Base-by-base conservation (phyloP, 1,140 invertebrate genomes). In the Rhagoletis zephyria region DNA sequence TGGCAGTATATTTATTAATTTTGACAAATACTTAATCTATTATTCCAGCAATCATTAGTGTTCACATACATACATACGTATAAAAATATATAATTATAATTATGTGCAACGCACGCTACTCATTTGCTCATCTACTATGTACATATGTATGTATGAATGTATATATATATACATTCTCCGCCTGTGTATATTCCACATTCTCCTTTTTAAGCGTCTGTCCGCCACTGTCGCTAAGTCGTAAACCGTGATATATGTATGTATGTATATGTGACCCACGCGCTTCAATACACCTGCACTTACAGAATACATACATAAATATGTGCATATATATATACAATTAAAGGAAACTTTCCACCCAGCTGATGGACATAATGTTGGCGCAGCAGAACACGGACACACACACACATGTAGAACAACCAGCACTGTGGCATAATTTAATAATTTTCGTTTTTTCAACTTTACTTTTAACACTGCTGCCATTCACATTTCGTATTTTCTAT, bases 201-300 rank as follows among this genome's bases (percentile, higher is more conserved):
- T 81, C 74, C 74, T 81, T 81, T 56, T 81, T 56, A 30, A 7
- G 19, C 48, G 48, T 81, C 74, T 81, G 74, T 81, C 74, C 74
- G 74, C 70, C 48, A 14, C 61, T n/a, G 74, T 45, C 48, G 61
- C 61, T n/a, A 63, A 4, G n/a, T 14, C 61, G 61, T 16, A 63
- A 7, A 14, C 61, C 61, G n/a, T 4, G 4, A 63, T n/a, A 14
- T n/a, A 14, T 63, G n/a, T n/a, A 14, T 4, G 61, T 63, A 14
- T 63, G 61, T 63, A 16, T 77, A 6, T 56, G 42, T 77, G 45
- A 10, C 48, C 4, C 16, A 51, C 40, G 48, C 45, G 5, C 56
- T 56, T 19, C 74, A 30, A 19, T 81, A 81, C 48, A 81, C 74
- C 74, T 81, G 70, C 9, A n/a, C 19, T 51, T 77, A 51, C 30